phyloP scores from a whole-genome alignment of 1,140 invertebrate species.

The Ganaspis sp. region DNA sequence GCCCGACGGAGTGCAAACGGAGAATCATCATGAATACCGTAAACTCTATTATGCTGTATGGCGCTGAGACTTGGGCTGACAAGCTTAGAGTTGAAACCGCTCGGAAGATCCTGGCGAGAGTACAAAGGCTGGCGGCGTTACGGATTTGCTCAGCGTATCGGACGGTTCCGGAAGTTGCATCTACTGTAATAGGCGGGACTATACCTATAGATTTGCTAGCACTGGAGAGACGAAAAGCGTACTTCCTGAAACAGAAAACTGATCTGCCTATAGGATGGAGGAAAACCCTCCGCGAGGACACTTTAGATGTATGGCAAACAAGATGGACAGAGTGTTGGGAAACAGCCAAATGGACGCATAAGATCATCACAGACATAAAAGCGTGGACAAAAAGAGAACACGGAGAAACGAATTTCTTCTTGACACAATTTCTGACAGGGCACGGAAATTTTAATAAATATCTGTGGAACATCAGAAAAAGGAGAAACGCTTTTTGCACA shows the following conservation, averaged over 20 bases:
- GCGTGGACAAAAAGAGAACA: conserved; percentile 39
- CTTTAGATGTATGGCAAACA: too few relatives aligned
- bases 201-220: not conserved
- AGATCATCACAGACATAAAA: not conserved
- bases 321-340: too few relatives aligned
- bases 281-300: too few relatives aligned
- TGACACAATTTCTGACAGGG: conserved; percentile 48
- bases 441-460: conserved; percentile 63
- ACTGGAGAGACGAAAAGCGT: not conserved
- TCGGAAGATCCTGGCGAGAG: not conserved
- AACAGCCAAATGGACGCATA: not conserved
- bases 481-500: too few relatives aligned
- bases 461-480: conserved; percentile 26
- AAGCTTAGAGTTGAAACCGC: not conserved
- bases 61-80: not conserved
- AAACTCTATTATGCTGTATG: not conserved
- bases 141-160: not conserved
- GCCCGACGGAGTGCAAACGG: not conserved
- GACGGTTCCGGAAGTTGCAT: not conserved
- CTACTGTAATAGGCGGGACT: not conserved
- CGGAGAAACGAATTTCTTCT: conserved; percentile 48
- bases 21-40: not conserved
- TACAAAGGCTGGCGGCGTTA: not conserved
- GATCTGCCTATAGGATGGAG: too few relatives aligned
- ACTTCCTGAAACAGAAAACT: too few relatives aligned